Percentiles rank a stretch among this genome's conserved stretches.
phyloP scores from a whole-genome alignment of 2,888 invertebrate species.

The Entomobrya multifasciata region DNA sequence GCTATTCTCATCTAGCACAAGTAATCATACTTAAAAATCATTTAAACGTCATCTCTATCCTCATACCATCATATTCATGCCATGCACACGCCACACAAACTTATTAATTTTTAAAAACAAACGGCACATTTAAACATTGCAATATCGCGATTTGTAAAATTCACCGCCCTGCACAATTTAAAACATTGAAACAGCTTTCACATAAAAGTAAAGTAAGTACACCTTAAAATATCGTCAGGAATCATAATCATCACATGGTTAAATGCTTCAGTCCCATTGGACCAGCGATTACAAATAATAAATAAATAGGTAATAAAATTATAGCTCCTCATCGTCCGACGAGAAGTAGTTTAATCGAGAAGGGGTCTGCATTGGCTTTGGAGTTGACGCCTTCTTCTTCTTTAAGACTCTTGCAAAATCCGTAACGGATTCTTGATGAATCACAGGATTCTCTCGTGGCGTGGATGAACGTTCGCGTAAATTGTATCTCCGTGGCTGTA shows the following conservation, averaged over 20 bases:
- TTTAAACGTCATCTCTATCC: no score
- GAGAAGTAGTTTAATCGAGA: slow-evolving; percentile 59
- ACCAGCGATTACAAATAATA: not conserved
- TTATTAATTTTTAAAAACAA: no score
- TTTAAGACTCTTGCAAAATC: slow-evolving; percentile 69
- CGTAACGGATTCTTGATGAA: slow-evolving; percentile 62
- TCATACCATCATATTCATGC: no score
- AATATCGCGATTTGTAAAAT: no score
- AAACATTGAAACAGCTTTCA: not conserved
- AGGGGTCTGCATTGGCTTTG: not conserved
- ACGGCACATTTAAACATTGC: no score
- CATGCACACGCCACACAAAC: no score
- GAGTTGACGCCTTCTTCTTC: slow-evolving; percentile 4
- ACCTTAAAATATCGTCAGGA: not conserved
- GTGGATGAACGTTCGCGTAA: slow-evolving; percentile 64
- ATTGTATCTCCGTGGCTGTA: slow-evolving; percentile 61
- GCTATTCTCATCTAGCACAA: not conserved
- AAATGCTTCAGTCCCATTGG: no score
- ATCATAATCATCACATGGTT: not conserved
- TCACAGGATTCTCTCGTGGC: slow-evolving; percentile 49
- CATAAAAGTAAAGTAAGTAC: not conserved
- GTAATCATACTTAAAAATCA: no score
- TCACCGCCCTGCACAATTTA: not conserved
- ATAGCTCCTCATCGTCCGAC: slow-evolving; percentile 69
- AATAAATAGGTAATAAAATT: not conserved